Base-by-base conservation (phyloP, 2,797 vertebrate genomes). In the Harpagifer antarcticus region DNA sequence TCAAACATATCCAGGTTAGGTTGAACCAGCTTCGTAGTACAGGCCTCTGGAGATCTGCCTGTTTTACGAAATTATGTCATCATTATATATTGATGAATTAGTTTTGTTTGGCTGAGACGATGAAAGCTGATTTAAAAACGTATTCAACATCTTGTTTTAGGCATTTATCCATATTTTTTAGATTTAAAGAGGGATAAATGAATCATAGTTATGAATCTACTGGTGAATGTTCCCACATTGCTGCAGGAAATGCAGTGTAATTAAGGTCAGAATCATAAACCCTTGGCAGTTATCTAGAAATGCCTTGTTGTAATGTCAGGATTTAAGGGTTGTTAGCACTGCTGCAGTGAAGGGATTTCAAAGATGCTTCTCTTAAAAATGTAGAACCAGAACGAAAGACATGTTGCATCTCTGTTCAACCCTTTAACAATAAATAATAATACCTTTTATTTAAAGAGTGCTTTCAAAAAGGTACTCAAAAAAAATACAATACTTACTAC, bases 81-180 rank as follows among this genome's bases (percentile, higher is more conserved):
- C 13, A 42, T 42, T 43, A 54, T 33, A 33, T 9, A 45, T 14
- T 1, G 12, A 53, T 45, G 13, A 42, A 37, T 49, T 27, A 37
- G 9, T 31, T 61, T 52, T 17, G 12, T 27, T 56, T 53, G 14
- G 37, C 62, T 62, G 33, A 57, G 8, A 43, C 15, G 27, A 43
- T 48, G 44, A 61, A 67, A 57, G 23, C 14, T 44, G 13, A 59
- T 42, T 56, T 49, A 27, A 61, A 67, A 57, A n/a, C 14, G 40
- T 13, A 59, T 42, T 56, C 44, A 27, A 66, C 12, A 33, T 43
- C 40, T 58, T 47, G 19, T 31, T 66, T 10, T 17, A 13, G 69
- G 47, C 19, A 47, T 63, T 57, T 62, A 19, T 68, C 40, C 42
- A 42, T 31, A 42, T 72, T 23, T 52, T 1, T 0, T 9, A 37